Evolutionary conservation across 2,113 vertebrate genomes (phyloP).

Genomic region (Chiloscyllium plagiosum): DNA sequence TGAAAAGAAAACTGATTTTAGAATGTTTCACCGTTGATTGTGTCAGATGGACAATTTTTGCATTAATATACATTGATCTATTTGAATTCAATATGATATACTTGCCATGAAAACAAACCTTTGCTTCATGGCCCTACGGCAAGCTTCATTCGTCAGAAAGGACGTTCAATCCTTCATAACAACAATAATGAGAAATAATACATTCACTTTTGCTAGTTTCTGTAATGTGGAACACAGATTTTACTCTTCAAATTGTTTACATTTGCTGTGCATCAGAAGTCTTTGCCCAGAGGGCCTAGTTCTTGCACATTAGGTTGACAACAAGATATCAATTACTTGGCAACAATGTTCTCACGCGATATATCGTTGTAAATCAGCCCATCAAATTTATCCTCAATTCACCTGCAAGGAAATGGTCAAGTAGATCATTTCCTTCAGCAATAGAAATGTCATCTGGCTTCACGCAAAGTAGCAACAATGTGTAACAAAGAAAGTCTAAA

Average conservation of each 20-base stretch:
- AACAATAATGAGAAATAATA: not conserved
- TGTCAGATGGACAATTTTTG: too few relatives aligned
- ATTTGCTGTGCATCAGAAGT: not conserved
- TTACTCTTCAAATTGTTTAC: not conserved
- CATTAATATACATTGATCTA: not conserved
- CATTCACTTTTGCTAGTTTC: not conserved
- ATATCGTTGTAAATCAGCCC: not conserved
- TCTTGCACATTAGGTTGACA: not conserved
- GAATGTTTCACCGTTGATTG: not conserved
- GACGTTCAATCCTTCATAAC: not conserved
- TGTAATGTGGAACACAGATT: not conserved
- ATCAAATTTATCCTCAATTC: not conserved
- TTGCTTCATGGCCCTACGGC: not conserved
- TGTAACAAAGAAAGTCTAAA: not conserved
- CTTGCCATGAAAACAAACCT: not conserved
- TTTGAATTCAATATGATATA: not conserved
- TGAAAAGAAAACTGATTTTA: not conserved
- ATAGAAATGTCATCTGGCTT: not conserved
- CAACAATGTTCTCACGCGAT: not conserved
- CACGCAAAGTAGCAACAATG: not conserved
- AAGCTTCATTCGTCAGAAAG: constrained; percentile 8
- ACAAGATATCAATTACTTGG: not conserved
- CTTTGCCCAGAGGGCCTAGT: not conserved
- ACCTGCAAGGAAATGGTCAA: not conserved
- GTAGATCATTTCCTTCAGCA: not conserved